Conservation (phyloP, 2,888 invertebrate genomes). For the Hydropsyche betteni region DNA sequence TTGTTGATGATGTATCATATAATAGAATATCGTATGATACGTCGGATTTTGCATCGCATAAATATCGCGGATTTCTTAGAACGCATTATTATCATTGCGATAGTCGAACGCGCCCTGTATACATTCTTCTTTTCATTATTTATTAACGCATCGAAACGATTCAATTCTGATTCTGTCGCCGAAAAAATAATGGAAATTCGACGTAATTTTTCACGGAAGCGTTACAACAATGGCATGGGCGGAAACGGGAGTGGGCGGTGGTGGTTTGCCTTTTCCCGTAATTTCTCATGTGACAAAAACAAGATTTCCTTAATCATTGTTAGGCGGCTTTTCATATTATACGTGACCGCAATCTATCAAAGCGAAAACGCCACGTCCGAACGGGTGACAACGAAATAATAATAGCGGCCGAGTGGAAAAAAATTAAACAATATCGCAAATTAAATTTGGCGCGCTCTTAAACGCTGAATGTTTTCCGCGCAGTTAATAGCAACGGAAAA, state of each 20-base stretch:
- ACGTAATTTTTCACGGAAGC: conserved; percentile 3
- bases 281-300: conserved; percentile 33
- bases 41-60: no score
- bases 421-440: conserved; percentile 22
- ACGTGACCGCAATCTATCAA: conserved; percentile 32
- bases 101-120: no score
- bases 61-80: no score
- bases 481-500: conserved; percentile 33
- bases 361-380: neutral
- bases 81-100: no score
- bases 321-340: conserved; percentile 31
- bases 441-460: conserved; percentile 26
- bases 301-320: conserved; percentile 31
- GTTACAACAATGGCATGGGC: neutral
- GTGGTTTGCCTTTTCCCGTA: neutral
- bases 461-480: conserved; percentile 33
- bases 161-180: no score
- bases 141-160: no score
- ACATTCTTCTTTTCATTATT: no score
- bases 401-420: neutral
- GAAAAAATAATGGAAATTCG: no score
- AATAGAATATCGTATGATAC: no score
- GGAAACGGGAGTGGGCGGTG: no score
- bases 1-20: no score
- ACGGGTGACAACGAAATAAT: neutral